A percentile compares a stretch with the other conserved stretches of the same genome.
Evolutionary conservation across 2,888 invertebrate species (phyloP).

Genomic region (Callosobruchus maculatus): DNA sequence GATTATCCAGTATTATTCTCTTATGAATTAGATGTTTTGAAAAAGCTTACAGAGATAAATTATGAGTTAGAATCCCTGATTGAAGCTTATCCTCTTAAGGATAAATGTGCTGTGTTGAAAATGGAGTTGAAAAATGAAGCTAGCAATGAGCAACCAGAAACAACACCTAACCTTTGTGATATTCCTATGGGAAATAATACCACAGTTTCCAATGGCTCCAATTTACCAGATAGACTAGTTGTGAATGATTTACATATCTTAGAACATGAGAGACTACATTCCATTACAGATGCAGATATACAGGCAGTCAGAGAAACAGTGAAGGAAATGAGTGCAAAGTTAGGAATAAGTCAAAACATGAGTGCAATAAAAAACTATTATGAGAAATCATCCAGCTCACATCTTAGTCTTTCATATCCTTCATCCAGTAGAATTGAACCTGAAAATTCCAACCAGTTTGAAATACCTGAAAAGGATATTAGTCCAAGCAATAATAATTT

Average conservation of each 20-base stretch:
- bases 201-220: neutral
- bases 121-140: neutral
- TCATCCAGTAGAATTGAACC: neutral
- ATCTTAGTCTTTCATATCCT: neutral
- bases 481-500: too few relatives aligned
- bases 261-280: neutral
- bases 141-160: neutral
- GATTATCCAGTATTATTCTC: neutral
- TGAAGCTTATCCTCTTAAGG: conserved; percentile 10
- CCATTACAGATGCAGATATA: conserved; percentile 5
- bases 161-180: neutral
- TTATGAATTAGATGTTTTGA: conserved; percentile 15
- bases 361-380: conserved; percentile 14
- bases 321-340: conserved; percentile 10
- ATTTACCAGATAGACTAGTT: neutral
- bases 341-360: conserved; percentile 10
- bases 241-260: neutral
- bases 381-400: conserved; percentile 10
- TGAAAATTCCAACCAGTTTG: conserved; percentile 1
- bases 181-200: neutral
- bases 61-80: conserved; percentile 15
- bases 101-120: too few relatives aligned
- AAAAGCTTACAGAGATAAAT: conserved; percentile 17
- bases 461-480: conserved; percentile 14
- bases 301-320: conserved; percentile 8